Conservation (phyloP, 1,140 invertebrate species). For the Venustaconcha ellipsiformis region DNA sequence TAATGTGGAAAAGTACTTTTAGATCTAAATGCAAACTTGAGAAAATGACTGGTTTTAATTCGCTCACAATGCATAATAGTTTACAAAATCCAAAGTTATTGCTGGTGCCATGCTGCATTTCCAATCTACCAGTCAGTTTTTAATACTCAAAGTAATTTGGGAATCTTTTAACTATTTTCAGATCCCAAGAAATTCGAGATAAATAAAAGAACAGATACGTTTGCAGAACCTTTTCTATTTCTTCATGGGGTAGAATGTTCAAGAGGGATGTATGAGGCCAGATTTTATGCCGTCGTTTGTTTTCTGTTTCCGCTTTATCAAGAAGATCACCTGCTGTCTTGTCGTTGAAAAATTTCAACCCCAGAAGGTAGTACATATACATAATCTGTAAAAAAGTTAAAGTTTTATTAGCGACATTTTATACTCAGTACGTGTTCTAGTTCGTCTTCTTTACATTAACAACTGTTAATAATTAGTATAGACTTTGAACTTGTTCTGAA, state of each 20-base stretch:
- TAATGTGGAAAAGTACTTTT: too few relatives aligned
- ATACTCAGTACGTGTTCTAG: neutral
- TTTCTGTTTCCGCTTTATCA: neutral
- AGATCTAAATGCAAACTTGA: too few relatives aligned
- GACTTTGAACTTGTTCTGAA: too few relatives aligned
- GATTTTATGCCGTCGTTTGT: neutral
- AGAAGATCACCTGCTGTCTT: neutral
- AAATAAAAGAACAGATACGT: neutral
- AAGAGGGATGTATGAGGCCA: neutral
- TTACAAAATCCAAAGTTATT: too few relatives aligned
- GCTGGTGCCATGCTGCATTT: too few relatives aligned
- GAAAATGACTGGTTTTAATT: too few relatives aligned
- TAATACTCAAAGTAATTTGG: neutral
- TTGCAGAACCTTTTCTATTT: neutral
- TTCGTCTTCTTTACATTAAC: too few relatives aligned
- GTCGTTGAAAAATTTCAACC: conserved; percentile 60
- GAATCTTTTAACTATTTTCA: neutral
- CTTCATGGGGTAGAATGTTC: neutral
- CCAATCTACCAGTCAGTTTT: too few relatives aligned
- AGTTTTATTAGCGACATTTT: neutral
- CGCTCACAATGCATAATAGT: too few relatives aligned
- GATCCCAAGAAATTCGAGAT: neutral
- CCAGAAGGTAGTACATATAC: conserved; percentile 77
- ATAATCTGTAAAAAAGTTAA: conserved; percentile 67
- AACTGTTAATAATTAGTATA: too few relatives aligned